Evolutionary conservation across 2,113 vertebrate genomes (phyloP), one percentile per base, ranked within the genome.

Genomic region (Periophthalmodon schlosseri): DNA sequence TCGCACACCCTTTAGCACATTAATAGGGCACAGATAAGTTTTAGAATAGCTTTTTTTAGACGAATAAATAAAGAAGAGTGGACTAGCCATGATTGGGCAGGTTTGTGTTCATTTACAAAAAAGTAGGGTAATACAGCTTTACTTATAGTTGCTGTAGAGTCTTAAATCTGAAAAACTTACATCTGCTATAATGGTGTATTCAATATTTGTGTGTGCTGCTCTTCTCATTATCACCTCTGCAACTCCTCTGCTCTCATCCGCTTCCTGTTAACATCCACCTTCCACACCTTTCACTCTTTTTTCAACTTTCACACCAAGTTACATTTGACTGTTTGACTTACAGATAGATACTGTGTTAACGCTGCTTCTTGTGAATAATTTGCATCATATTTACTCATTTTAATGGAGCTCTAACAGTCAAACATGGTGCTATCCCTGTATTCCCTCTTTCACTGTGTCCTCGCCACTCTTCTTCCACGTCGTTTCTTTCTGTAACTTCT

Each of bases 371-470:
- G 12, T 24, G 28, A 61, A 61, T 61, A 11, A 24, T 33, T 52
- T 4, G 3, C 10, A 10, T n/a, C 8, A 44, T 0, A 10, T 47
- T 67, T 14, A 46, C 5, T 11, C 39, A 10, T 12, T 44, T 46
- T 5, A 21, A 57, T 57, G 73, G 61, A 69, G 34, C 33, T 39
- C 15, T 20, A 65, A 36, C 9, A 39, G 18, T 65, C 69, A 75
- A 81, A 70, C 73, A 69, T 58, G 56, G 44, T 75, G 67, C 69
- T 58, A 57, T 63, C 72, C 64, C 49, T 63, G 44, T 57, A 8
- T 84, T 78, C 79, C 73, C 33, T 64, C 68, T 76, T 74, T 78
- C 70, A 79, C 81, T 70, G 24, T 69, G 72, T 61, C 52, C 70
- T 64, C 56, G 68, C 69, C 74, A 61, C 77, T 72, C 70, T 57